phyloP scores from a whole-genome alignment of 2,113 vertebrate genomes.

The Caranx melampygus region DNA sequence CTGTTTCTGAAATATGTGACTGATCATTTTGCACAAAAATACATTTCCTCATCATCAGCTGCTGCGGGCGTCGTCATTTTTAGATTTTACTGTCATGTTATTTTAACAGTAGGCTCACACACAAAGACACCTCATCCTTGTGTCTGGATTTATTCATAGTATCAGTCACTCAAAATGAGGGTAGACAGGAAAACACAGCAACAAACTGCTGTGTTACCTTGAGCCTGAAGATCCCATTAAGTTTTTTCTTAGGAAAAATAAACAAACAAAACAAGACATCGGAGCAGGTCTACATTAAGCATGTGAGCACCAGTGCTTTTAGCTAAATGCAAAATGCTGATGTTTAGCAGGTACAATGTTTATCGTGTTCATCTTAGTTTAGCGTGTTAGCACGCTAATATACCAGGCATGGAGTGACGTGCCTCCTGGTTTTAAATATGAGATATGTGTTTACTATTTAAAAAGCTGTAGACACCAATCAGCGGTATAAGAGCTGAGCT shows the following conservation, averaged over 20 bases:
- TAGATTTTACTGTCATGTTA: slow-evolving; percentile 10
- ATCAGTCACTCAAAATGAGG: slow-evolving; percentile 1
- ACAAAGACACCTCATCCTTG: slow-evolving; percentile 2
- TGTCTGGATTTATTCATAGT: slow-evolving; percentile 11
- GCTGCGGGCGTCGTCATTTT: slow-evolving; percentile 30
- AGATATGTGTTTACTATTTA: neutral
- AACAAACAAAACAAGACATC: neutral
- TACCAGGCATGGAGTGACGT: neutral
- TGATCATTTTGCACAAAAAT: slow-evolving; percentile 33
- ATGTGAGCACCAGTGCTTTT: neutral
- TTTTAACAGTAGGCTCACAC: neutral
- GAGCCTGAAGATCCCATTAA: neutral
- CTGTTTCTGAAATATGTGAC: slow-evolving; percentile 18
- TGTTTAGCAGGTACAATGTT: neutral
- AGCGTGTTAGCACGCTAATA: neutral
- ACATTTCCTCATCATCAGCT: slow-evolving; percentile 31
- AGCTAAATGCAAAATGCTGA: neutral
- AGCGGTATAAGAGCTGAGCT: neutral
- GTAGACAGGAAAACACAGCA: neutral
- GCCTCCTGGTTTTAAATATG: neutral
- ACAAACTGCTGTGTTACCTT: neutral
- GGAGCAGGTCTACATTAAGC: neutral
- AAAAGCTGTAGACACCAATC: neutral
- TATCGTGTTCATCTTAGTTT: neutral
- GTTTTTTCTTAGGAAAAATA: neutral